A percentile compares a stretch with the other conserved stretches of the same genome.
phyloP scores from a whole-genome alignment of 2,113 vertebrate genomes.

The Anguilla rostrata region DNA sequence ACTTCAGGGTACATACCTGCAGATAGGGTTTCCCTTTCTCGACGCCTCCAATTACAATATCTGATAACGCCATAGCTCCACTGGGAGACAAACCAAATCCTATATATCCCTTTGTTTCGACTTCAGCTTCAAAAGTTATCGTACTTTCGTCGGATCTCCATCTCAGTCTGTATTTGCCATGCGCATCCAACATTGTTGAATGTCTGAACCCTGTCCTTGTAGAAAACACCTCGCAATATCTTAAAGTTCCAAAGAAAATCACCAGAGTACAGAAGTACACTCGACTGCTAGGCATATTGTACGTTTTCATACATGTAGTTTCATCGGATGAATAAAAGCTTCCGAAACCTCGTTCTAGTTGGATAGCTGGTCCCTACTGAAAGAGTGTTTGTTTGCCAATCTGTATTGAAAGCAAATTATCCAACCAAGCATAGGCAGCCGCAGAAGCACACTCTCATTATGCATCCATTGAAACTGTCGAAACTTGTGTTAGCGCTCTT shows the following conservation, averaged over 20 bases:
- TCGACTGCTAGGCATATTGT: conserved; percentile 26
- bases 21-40: conserved; percentile 76
- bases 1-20: conserved; percentile 62
- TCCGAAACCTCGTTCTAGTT: neutral
- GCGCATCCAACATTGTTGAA: conserved; percentile 69
- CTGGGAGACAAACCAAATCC: conserved; percentile 82
- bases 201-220: conserved; percentile 55
- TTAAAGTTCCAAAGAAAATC: conserved; percentile 35
- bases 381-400: conserved; percentile 26
- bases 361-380: conserved; percentile 25
- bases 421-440: conserved; percentile 6
- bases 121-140: conserved; percentile 75
- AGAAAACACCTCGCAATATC: conserved; percentile 23
- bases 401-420: conserved; percentile 29
- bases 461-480: conserved; percentile 43
- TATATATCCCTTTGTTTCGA: conserved; percentile 78
- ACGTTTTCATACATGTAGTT: conserved; percentile 1
- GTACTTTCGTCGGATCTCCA: conserved; percentile 67
- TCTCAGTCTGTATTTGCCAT: conserved; percentile 67
- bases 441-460: conserved; percentile 10
- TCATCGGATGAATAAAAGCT: conserved; percentile 17
- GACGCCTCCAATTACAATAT: conserved; percentile 81
- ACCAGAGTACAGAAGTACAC: conserved; percentile 28
- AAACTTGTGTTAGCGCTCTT: conserved; percentile 42
- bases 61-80: conserved; percentile 78